Evolutionary conservation across 2,888 invertebrate genomes (phyloP).

Genomic region (Drepanosiphum platanoidis): DNA sequence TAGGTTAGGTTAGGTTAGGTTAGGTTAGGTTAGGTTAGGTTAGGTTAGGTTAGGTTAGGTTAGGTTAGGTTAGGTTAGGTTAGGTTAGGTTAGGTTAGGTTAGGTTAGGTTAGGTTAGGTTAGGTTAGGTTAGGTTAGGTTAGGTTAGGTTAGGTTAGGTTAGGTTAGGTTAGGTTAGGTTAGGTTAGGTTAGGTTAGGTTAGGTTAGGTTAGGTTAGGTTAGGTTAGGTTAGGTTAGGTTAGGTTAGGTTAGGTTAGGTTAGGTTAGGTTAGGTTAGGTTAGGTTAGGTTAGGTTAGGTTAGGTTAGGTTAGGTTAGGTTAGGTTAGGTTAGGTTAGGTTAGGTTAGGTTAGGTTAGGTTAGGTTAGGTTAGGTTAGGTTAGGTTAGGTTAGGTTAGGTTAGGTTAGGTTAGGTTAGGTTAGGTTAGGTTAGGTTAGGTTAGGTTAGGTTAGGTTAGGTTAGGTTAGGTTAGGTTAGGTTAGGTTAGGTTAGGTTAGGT

Average conservation of each 20-base stretch:
- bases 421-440: no score
- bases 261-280: conserved; percentile 45
- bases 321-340: no score
- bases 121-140: background rate
- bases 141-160: background rate
- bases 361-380: no score
- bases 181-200: background rate
- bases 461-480: no score
- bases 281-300: conserved; percentile 35
- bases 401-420: no score
- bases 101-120: conserved; percentile 62
- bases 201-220: background rate
- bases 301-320: no score
- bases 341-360: no score
- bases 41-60: conserved; percentile 44
- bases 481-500: no score
- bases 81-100: conserved; percentile 37
- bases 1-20: conserved; percentile 1
- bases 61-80: conserved; percentile 62
- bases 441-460: no score
- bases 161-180: background rate
- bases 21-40: conserved; percentile 1
- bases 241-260: background rate
- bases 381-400: no score
- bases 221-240: background rate